Conservation (phyloP, 1,140 invertebrate species). For the Bombus huntii region DNA sequence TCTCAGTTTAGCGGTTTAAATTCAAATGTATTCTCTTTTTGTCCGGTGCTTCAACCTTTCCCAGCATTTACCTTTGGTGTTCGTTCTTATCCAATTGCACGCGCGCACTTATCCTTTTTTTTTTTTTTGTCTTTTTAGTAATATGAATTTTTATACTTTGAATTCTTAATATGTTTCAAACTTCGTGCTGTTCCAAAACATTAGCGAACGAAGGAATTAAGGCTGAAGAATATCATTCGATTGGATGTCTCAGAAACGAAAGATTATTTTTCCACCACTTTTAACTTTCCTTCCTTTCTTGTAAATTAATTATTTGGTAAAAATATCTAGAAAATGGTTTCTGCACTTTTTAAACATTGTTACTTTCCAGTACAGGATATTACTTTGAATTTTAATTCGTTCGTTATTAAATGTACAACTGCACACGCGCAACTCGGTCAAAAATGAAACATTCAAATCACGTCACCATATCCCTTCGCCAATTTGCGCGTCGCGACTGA, state of each 20-base stretch:
- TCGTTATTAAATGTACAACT: not conserved
- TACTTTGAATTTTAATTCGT: not conserved
- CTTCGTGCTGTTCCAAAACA: not conserved
- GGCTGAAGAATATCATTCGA: not conserved
- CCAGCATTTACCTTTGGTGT: constrained; percentile 23
- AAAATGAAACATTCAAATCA: constrained; percentile 2
- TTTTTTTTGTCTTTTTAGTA: not conserved
- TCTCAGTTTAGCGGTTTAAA: constrained; percentile 48
- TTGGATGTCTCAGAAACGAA: not conserved
- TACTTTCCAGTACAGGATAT: not conserved
- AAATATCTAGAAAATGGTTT: constrained; percentile 26
- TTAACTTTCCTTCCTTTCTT: not conserved
- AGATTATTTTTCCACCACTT: not conserved
- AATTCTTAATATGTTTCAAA: not conserved
- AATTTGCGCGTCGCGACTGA: constrained; percentile 48
- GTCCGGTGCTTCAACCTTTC: constrained; percentile 31
- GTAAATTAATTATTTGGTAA: not conserved
- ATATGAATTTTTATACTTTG: not conserved
- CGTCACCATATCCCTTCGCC: constrained; percentile 40
- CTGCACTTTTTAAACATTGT: not conserved
- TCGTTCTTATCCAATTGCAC: constrained; percentile 24
- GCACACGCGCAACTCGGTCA: not conserved
- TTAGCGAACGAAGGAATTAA: not conserved
- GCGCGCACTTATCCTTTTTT: not conserved
- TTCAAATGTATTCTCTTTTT: constrained; percentile 38